Evolutionary conservation across 2,113 vertebrate species (phyloP).

Genomic region (Protobothrops mucrosquamatus): DNA sequence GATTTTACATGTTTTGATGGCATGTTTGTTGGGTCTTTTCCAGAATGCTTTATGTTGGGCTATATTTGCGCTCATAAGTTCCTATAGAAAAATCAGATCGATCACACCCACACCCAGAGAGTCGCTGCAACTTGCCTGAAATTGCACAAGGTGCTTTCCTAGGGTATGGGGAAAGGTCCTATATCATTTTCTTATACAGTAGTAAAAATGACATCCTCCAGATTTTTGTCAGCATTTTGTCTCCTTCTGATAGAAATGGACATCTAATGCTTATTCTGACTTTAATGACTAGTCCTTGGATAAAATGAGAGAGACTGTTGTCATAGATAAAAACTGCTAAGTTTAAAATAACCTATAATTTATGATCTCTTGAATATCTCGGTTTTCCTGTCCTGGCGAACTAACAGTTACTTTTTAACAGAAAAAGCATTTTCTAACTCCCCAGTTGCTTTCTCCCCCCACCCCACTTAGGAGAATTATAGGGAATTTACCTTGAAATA

Average conservation of each 20-base stretch:
- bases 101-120: background rate
- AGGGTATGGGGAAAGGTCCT: background rate
- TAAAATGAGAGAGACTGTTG: background rate
- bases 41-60: background rate
- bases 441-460: background rate
- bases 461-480: background rate
- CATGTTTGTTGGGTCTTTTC: background rate
- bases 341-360: background rate
- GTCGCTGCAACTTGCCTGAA: background rate
- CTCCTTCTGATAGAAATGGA: background rate
- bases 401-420: background rate
- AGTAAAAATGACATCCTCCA: background rate
- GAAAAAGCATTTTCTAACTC: background rate
- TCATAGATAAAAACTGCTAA: background rate
- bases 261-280: background rate
- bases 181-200: background rate
- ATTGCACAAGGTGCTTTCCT: background rate
- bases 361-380: background rate
- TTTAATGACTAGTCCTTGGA: background rate
- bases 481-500: slow-evolving; percentile 1
- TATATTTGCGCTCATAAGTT: background rate
- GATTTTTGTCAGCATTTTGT: background rate
- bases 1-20: background rate
- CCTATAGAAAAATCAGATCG: background rate
- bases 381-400: background rate